Percentiles rank a stretch among this genome's conserved stretches.
phyloP scores from a whole-genome alignment of 2,113 vertebrate genomes.

The Mesocricetus auratus region DNA sequence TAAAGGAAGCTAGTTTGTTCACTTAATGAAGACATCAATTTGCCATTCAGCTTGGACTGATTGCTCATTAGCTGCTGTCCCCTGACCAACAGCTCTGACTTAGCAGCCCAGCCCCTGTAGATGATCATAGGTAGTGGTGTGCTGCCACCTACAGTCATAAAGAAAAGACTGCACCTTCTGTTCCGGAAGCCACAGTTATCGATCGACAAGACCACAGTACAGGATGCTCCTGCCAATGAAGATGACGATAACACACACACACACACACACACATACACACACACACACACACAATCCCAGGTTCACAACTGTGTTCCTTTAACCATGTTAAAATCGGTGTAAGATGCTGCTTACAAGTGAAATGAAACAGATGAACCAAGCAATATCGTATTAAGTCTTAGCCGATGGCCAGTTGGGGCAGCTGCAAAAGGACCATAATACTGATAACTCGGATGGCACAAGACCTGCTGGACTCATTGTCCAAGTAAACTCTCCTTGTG shows the following conservation, averaged over 20 bases:
- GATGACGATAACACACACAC: no score
- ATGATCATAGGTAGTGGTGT: neutral
- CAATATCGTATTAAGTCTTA: neutral
- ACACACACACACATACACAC: no score
- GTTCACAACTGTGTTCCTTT: neutral
- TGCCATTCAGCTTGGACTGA: constrained; percentile 21
- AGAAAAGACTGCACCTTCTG: neutral
- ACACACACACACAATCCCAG: neutral
- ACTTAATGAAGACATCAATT: constrained; percentile 39
- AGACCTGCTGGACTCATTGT: neutral
- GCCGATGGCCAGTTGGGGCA: neutral
- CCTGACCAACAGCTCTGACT: constrained; percentile 45
- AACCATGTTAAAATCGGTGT: neutral
- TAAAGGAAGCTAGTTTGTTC: constrained; percentile 13
- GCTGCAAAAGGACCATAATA: neutral
- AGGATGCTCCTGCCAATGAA: neutral
- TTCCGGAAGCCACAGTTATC: neutral
- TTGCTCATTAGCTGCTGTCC: constrained; percentile 57
- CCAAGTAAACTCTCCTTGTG: neutral
- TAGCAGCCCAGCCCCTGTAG: neutral
- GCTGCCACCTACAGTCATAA: constrained; percentile 74
- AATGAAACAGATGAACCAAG: neutral
- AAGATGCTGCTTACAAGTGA: neutral
- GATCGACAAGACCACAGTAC: neutral
- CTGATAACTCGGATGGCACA: neutral